Evolutionary conservation across 2,113 vertebrate genomes (phyloP).

Genomic region (Ceyx melanurus): DNA sequence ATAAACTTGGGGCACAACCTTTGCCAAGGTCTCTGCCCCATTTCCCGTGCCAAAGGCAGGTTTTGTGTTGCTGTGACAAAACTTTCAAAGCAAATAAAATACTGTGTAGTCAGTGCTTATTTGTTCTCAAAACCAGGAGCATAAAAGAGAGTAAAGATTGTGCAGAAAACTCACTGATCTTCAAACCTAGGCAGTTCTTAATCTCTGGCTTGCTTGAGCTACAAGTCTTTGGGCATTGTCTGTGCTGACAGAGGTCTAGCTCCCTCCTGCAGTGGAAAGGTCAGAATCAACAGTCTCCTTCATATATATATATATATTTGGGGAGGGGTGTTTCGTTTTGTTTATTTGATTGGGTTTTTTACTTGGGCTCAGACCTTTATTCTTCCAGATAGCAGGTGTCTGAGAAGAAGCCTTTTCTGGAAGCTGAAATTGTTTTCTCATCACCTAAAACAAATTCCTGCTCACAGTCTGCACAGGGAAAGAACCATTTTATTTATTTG

Average conservation of each 20-base stretch:
- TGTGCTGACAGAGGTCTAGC: background rate
- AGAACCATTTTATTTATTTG: too few species aligned
- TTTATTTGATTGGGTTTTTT: too few species aligned
- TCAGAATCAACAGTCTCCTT: background rate
- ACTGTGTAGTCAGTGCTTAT: background rate
- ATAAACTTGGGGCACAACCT: background rate
- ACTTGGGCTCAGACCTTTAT: background rate
- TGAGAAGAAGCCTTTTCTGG: background rate
- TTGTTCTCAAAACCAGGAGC: background rate
- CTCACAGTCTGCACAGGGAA: background rate
- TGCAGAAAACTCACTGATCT: background rate
- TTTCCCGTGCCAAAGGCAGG: background rate
- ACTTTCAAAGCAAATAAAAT: background rate
- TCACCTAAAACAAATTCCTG: background rate
- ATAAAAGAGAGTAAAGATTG: background rate
- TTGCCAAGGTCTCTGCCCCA: background rate
- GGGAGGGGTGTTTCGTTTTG: too few species aligned
- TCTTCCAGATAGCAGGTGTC: background rate
- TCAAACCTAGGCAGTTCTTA: background rate
- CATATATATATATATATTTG: too few species aligned
- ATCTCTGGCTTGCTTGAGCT: background rate
- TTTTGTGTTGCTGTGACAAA: background rate
- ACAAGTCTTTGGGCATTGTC: background rate
- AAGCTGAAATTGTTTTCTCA: background rate
- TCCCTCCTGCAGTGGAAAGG: background rate